These are phyloP conservation scores for Chrysina gloriosa DNA, from an alignment of 2,888 invertebrate species.

Conservation along the genomic window DNA sequence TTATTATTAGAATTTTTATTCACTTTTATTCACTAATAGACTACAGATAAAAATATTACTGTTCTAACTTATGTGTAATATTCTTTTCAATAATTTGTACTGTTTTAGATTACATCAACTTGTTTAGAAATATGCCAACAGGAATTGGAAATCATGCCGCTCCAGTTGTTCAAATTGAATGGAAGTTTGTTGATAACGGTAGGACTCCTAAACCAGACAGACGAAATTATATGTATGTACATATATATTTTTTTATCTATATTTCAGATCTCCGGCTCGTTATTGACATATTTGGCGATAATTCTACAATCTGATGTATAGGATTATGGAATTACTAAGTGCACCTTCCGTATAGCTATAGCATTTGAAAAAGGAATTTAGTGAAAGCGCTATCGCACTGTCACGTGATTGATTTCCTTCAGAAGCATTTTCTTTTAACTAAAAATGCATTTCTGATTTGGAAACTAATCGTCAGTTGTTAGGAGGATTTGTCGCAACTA, in stretches of 20 bases:
- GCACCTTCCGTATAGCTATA: neutral
- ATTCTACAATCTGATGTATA: slow-evolving; percentile 15
- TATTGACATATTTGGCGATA: slow-evolving; percentile 18
- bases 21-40: neutral
- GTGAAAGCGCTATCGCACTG: too few relatives aligned
- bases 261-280: slow-evolving; percentile 11
- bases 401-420: too few relatives aligned
- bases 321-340: neutral
- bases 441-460: too few relatives aligned
- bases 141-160: neutral
- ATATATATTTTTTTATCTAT: neutral
- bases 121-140: slow-evolving; percentile 7
- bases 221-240: neutral
- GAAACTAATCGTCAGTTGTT: too few relatives aligned
- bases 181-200: slow-evolving; percentile 11
- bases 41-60: neutral
- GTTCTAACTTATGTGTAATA: neutral
- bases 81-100: neutral
- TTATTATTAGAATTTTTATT: too few relatives aligned
- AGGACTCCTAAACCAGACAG: neutral
- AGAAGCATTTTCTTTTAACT: too few relatives aligned
- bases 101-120: slow-evolving; percentile 14
- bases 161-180: slow-evolving; percentile 6
- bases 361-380: neutral
- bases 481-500: too few relatives aligned